Percentiles rank a stretch among this genome's conserved stretches.
Evolutionary conservation across 2,888 invertebrate genomes (phyloP).

Genomic region (Augochlorella aurata): DNA sequence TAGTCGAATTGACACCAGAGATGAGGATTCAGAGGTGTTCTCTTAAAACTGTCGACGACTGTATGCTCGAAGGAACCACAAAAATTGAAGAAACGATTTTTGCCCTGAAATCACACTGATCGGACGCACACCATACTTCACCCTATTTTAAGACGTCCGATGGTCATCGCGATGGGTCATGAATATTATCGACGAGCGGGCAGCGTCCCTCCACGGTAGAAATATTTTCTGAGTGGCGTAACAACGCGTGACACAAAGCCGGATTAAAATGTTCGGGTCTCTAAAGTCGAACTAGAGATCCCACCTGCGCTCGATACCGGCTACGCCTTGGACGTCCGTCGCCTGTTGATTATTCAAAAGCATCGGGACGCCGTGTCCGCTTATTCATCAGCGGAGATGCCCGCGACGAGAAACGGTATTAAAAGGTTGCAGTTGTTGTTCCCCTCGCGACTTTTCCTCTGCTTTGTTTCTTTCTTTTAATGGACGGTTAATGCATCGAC

Average conservation of each 20-base stretch:
- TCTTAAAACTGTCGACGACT: too few relatives aligned
- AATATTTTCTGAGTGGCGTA: constrained; percentile 63
- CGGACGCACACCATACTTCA: background rate
- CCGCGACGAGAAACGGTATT: constrained; percentile 6
- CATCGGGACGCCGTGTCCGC: constrained; percentile 29
- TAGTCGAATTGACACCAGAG: too few relatives aligned
- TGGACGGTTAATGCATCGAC: constrained; percentile 6
- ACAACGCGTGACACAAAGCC: constrained; percentile 64
- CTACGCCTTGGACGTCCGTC: constrained; percentile 29
- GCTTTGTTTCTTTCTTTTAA: background rate
- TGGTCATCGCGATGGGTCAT: constrained; percentile 44
- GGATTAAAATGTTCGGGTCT: constrained; percentile 59
- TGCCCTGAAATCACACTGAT: background rate
- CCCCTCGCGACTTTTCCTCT: background rate
- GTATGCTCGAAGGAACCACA: background rate
- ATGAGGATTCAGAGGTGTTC: too few relatives aligned
- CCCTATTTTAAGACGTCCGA: constrained; percentile 2
- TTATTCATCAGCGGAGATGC: constrained; percentile 10
- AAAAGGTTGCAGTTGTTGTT: background rate
- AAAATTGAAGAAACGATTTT: background rate
- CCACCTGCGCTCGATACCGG: constrained; percentile 12
- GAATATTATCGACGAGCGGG: constrained; percentile 61
- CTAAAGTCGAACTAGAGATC: constrained; percentile 43
- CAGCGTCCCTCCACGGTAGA: constrained; percentile 32
- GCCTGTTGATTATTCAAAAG: constrained; percentile 61